Evolutionary conservation across 2,797 vertebrate genomes (phyloP).

Genomic region (Trachurus trachurus): DNA sequence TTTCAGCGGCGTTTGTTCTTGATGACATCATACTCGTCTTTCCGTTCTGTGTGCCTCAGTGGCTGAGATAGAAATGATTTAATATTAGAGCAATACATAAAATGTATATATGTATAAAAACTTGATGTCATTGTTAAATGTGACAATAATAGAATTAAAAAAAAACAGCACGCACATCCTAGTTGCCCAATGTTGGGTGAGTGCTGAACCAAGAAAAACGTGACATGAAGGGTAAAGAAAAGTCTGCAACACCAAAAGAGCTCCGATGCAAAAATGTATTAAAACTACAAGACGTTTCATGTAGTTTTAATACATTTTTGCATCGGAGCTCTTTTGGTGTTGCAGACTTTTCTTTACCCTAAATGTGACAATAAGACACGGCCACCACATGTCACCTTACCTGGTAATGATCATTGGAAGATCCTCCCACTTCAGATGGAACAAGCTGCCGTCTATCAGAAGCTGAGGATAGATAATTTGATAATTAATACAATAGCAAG

Average conservation of each 20-base stretch:
- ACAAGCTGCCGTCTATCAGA: slow-evolving; percentile 42
- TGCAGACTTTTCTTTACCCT: too few species aligned
- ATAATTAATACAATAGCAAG: not conserved
- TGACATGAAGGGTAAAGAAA: too few species aligned
- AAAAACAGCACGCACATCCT: too few species aligned
- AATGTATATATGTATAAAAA: not conserved
- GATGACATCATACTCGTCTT: slow-evolving; percentile 45
- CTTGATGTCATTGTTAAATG: too few species aligned
- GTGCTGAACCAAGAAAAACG: too few species aligned
- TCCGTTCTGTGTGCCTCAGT: slow-evolving; percentile 10
- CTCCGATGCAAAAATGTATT: too few species aligned
- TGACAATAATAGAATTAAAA: not conserved
- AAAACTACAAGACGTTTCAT: too few species aligned
- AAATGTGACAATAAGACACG: too few species aligned
- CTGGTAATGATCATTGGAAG: slow-evolving; percentile 37
- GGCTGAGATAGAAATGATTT: slow-evolving; percentile 31
- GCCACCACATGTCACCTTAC: slow-evolving; percentile 16
- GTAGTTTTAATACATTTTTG: too few species aligned
- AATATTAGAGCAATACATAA: not conserved
- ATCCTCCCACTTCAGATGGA: not conserved
- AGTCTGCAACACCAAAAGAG: too few species aligned
- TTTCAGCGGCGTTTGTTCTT: not conserved
- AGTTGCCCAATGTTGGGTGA: too few species aligned
- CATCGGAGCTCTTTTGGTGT: too few species aligned
- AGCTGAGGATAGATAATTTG: slow-evolving; percentile 26